Evolutionary conservation across 2,113 vertebrate genomes (phyloP).

Genomic region (Diadophis punctatus): DNA sequence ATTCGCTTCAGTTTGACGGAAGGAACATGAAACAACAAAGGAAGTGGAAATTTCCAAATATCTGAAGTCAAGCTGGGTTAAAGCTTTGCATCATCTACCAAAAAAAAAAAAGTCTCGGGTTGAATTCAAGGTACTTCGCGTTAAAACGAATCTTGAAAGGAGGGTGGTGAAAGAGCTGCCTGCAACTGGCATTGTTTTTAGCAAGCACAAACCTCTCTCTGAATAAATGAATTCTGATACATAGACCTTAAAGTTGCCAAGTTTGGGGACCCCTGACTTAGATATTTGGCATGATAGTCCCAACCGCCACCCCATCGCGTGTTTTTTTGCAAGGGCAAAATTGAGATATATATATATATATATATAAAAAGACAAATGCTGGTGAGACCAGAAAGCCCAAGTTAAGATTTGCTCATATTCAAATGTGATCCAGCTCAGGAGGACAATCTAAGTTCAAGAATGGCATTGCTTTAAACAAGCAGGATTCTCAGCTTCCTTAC

Average conservation of each 20-base stretch:
- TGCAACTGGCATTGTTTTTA: not conserved
- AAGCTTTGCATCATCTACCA: not conserved
- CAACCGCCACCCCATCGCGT: rapidly evolving
- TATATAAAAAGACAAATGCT: too few relatives aligned
- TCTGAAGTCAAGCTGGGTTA: not conserved
- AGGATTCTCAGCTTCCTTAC: constrained; percentile 60
- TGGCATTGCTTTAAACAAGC: not conserved
- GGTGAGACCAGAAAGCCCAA: not conserved
- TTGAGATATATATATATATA: too few relatives aligned
- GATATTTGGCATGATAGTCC: not conserved
- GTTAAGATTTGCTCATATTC: not conserved
- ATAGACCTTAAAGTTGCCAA: too few relatives aligned
- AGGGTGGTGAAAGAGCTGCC: not conserved
- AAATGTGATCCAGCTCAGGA: not conserved
- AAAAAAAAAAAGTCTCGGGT: not conserved
- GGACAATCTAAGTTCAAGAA: not conserved
- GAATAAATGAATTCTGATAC: too few relatives aligned
- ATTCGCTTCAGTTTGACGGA: not conserved
- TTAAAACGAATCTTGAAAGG: not conserved
- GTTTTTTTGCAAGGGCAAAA: not conserved
- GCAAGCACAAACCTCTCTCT: not conserved
- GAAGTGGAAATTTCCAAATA: not conserved
- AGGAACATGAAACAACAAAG: not conserved
- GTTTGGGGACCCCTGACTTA: too few relatives aligned
- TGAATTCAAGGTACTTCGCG: not conserved